Evolutionary conservation across 1,140 invertebrate species (phyloP), one percentile per base, ranked within the genome.

Genomic region (Coenobita brevimanus): DNA sequence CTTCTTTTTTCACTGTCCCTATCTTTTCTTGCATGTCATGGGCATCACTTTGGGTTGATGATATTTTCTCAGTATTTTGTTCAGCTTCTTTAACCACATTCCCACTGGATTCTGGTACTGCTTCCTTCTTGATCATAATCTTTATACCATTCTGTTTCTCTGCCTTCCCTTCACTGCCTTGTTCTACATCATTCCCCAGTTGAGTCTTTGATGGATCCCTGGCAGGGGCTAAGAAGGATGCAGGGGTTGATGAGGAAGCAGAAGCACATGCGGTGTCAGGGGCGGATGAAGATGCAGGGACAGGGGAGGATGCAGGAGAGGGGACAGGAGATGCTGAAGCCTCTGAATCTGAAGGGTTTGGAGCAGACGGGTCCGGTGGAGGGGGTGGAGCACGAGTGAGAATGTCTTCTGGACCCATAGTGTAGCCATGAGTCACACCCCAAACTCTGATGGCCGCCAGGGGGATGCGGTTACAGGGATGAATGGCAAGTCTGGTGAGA

Each of bases 381-480:
- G 85, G 62, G 15, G 86, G 86, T 8, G 89, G 89, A 8, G 78
- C 73, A 17, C 89, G 38, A 2, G 69, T 60, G 30, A 89, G 43
- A 30, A 89, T 71, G 8, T 82, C 27, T 10, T 89, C 67, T 38
- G 75, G 24, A 21, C 46, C 60, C 21, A 89, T 54, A 13, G 86
- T 64, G 50, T 90, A 90, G n/a, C 86, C 89, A 38, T 90, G 86
- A n/a, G 87, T 64, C 50, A 64, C 62, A 21, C 86, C 82, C 89
- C 89, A 90, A 17, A 89, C 89, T 15, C 78, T 60, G 30, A 90
- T 27, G 15, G 89, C 89, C 3, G 69, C 54, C 13, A 86, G 50
- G 41, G 89, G 89, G 41, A 90, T 64, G 41, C 41, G 46, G n/a
- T n/a, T 24, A 50, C 89, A 81, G 36, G 83, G 83, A 46, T 90